phyloP scores from a whole-genome alignment of 2,797 vertebrate genomes.

The Phalloptychus januarius region DNA sequence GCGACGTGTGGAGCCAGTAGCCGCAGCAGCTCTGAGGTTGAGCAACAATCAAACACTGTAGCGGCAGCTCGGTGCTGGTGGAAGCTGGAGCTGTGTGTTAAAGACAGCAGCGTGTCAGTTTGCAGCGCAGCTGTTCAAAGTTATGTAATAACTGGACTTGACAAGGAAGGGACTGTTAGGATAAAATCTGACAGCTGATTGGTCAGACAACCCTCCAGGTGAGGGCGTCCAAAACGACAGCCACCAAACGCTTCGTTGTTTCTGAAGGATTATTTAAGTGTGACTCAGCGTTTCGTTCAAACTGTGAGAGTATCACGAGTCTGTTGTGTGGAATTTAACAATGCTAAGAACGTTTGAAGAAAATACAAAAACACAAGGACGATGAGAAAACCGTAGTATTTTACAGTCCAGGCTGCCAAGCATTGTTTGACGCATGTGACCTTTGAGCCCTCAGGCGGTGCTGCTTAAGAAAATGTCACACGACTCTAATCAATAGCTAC shows the following conservation, averaged over 20 bases:
- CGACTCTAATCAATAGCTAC: slow-evolving; percentile 4
- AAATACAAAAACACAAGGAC: background rate
- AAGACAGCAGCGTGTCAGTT: slow-evolving; percentile 1
- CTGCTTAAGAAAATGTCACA: slow-evolving; percentile 3
- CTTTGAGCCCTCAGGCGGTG: background rate
- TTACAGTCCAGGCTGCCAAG: background rate
- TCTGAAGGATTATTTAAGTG: background rate
- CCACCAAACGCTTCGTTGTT: background rate
- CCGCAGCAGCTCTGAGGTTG: background rate
- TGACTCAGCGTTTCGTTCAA: background rate
- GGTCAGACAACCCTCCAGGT: background rate
- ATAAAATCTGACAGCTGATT: slow-evolving; percentile 3
- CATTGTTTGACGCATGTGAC: background rate
- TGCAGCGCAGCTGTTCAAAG: slow-evolving; percentile 4
- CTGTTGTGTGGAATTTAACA: background rate
- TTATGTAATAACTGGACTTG: background rate
- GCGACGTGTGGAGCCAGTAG: too few species aligned
- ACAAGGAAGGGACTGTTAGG: background rate
- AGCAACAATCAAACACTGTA: background rate
- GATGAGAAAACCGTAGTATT: background rate
- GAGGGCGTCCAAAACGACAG: background rate
- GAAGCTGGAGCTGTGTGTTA: background rate
- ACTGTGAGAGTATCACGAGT: background rate
- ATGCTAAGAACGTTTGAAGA: background rate
- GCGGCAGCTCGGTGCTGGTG: background rate